These are phyloP conservation scores for Pegoplata infirma DNA, from an alignment of 2,888 invertebrate genomes.

Conservation along the genomic window DNA sequence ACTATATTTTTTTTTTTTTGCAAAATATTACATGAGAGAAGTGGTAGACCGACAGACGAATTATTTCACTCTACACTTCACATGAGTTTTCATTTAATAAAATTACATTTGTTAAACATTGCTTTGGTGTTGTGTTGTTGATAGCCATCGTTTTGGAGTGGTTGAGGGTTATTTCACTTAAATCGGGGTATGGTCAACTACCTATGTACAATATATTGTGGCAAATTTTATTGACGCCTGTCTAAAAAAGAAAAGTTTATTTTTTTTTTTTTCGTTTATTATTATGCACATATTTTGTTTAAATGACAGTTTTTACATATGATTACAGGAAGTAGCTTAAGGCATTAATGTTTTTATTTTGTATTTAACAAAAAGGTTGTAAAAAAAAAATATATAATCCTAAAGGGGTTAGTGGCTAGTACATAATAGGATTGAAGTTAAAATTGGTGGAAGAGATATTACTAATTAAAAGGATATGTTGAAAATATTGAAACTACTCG, in stretches of 20 bases:
- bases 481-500: too few relatives aligned
- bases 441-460: too few relatives aligned
- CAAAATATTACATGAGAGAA: not conserved
- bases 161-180: not conserved
- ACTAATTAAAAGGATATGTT: too few relatives aligned
- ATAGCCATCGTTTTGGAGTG: not conserved
- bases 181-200: not conserved
- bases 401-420: too few relatives aligned
- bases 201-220: slow-evolving; percentile 29
- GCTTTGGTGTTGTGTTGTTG: not conserved
- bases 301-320: slow-evolving; percentile 27
- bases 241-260: slow-evolving; percentile 25
- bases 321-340: slow-evolving; percentile 44
- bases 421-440: too few relatives aligned
- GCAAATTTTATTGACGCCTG: slow-evolving; percentile 48
- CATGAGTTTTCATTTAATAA: slow-evolving; percentile 17
- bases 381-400: too few relatives aligned
- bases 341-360: slow-evolving; percentile 24
- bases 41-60: not conserved
- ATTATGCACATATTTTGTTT: too few relatives aligned
- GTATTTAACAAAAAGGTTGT: not conserved
- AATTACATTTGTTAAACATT: slow-evolving; percentile 24
- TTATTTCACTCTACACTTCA: not conserved
- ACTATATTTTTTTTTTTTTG: not conserved
- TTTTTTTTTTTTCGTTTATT: slow-evolving; percentile 6